A percentile compares a stretch with the other conserved stretches of the same genome.
phyloP scores from a whole-genome alignment of 2,888 invertebrate species.

The Catocala fraxini region DNA sequence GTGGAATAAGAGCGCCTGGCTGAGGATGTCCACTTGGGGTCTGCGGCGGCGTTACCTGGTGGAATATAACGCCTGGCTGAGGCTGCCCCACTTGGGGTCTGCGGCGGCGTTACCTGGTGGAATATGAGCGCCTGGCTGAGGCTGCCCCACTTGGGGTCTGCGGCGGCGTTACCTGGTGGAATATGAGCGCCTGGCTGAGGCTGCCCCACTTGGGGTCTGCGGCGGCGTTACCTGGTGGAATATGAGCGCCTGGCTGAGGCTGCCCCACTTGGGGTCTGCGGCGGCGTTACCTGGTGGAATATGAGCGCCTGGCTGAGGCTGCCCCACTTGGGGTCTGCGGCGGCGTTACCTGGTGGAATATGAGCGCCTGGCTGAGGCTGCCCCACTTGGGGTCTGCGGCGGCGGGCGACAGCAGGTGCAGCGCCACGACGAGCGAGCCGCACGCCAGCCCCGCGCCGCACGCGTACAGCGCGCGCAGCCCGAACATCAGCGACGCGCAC shows the following conservation, averaged over 20 bases:
- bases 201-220: too few species aligned
- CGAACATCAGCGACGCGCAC: conserved; percentile 97
- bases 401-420: conserved; percentile 96
- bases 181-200: too few species aligned
- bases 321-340: conserved; percentile 95
- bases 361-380: conserved; percentile 99
- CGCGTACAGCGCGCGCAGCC: conserved; percentile 96
- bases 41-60: too few species aligned
- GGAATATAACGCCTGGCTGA: conserved; percentile 92
- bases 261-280: conserved; percentile 89
- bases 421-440: conserved; percentile 93
- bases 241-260: conserved; percentile 99
- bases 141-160: conserved; percentile 90
- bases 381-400: conserved; percentile 96
- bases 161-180: not conserved
- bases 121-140: conserved; percentile 99
- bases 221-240: conserved; percentile 94
- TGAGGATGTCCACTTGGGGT: too few species aligned
- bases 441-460: conserved; percentile 94
- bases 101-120: conserved; percentile 91
- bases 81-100: too few species aligned
- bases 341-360: conserved; percentile 97
- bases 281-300: conserved; percentile 94
- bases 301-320: conserved; percentile 99
- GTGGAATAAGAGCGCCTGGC: too few species aligned